Evolutionary conservation across 2,113 vertebrate genomes (phyloP).

Genomic region (Perca fluviatilis): DNA sequence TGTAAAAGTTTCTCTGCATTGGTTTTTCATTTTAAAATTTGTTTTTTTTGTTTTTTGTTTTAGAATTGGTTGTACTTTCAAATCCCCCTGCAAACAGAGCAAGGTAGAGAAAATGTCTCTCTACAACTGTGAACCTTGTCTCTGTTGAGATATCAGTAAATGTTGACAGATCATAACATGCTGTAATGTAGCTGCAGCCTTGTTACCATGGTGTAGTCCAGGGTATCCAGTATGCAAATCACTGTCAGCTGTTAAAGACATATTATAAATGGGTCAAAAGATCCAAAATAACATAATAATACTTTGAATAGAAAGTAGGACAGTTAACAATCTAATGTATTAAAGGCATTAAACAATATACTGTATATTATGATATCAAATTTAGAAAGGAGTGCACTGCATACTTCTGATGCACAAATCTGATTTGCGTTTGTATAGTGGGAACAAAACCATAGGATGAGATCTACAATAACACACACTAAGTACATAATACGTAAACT

Average conservation of each 20-base stretch:
- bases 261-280: background rate
- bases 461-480: background rate
- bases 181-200: conserved; percentile 31
- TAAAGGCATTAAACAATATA: background rate
- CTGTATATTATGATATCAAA: too few species aligned
- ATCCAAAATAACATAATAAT: background rate
- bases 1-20: conserved; percentile 35
- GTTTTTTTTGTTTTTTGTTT: background rate
- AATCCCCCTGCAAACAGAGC: background rate
- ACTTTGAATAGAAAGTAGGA: conserved; percentile 8
- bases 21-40: background rate
- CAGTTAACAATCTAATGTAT: background rate
- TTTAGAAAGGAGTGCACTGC: background rate
- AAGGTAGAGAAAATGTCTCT: background rate
- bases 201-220: conserved; percentile 56
- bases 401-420: background rate
- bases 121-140: background rate
- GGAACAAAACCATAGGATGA: background rate
- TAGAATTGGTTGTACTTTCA: background rate
- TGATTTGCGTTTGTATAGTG: background rate
- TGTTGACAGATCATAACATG: conserved; percentile 57
- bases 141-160: conserved; percentile 34
- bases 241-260: conserved; percentile 52
- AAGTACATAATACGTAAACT: background rate
- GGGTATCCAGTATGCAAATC: conserved; percentile 54